phyloP scores from a whole-genome alignment of 2,888 invertebrate genomes.

The Oligia latruncula region DNA sequence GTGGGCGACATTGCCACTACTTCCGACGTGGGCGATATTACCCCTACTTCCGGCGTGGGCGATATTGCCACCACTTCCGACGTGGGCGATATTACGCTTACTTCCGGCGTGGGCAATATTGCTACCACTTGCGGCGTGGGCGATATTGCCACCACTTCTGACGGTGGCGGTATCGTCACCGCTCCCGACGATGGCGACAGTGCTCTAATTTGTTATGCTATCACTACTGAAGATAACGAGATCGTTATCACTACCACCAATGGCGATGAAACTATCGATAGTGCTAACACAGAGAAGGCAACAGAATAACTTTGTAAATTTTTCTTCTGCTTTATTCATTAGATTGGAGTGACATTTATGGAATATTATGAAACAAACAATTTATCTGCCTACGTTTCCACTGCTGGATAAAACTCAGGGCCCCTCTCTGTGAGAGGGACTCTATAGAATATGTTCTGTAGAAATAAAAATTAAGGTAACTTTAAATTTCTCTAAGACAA shows the following conservation, averaged over 20 bases:
- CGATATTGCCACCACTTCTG: background rate
- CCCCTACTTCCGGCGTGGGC: background rate
- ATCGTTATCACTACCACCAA: background rate
- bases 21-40: background rate
- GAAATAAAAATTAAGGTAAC: background rate
- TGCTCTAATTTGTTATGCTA: conserved; percentile 9
- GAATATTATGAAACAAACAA: background rate
- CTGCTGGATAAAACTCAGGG: background rate
- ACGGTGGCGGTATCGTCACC: background rate
- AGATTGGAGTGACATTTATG: conserved; percentile 27
- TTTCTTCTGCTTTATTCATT: background rate
- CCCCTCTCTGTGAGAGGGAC: conserved; percentile 29
- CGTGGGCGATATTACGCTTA: background rate
- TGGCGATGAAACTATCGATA: background rate
- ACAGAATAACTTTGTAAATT: conserved; percentile 16
- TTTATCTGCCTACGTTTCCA: background rate
- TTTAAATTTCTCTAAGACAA: background rate
- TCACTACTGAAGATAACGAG: conserved; percentile 7
- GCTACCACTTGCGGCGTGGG: background rate
- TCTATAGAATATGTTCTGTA: background rate
- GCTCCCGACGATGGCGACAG: conserved; percentile 1
- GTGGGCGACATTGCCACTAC: background rate
- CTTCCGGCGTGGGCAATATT: background rate
- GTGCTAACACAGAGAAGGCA: conserved; percentile 1
- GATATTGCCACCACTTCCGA: background rate